phyloP scores from a whole-genome alignment of 2,888 invertebrate species.

The Ophraella communa region DNA sequence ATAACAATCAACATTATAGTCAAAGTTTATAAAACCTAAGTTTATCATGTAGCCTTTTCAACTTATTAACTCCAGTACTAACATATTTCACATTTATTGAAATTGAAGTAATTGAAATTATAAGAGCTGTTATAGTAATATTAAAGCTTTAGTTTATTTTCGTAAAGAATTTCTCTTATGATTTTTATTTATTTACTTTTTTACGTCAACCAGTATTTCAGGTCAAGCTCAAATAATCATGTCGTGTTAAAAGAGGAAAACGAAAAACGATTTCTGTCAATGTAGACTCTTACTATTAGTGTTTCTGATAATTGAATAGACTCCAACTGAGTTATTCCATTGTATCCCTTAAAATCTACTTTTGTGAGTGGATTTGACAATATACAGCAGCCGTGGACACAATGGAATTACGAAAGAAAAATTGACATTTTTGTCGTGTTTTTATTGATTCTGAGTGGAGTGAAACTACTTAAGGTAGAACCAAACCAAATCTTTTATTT shows the following conservation, averaged over 20 bases:
- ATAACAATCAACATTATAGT: too few relatives aligned
- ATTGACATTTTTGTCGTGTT: neutral
- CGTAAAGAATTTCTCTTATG: too few relatives aligned
- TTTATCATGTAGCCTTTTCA: too few relatives aligned
- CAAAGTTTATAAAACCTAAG: too few relatives aligned
- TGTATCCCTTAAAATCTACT: conserved; percentile 14
- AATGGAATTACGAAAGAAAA: neutral
- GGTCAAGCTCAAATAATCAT: neutral
- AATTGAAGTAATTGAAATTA: too few relatives aligned
- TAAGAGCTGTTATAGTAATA: too few relatives aligned
- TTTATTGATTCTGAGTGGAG: neutral
- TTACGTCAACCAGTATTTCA: neutral
- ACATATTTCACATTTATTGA: too few relatives aligned
- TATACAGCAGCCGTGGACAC: neutral
- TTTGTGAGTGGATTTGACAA: conserved; percentile 8
- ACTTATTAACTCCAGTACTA: too few relatives aligned
- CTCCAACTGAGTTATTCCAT: conserved; percentile 11
- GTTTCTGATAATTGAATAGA: conserved; percentile 12
- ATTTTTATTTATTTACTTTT: too few relatives aligned
- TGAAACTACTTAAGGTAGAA: neutral
- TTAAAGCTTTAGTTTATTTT: too few relatives aligned
- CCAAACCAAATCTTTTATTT: neutral
- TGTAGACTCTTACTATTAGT: neutral
- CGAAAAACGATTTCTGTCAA: neutral
- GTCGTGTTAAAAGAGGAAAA: neutral